Conservation (phyloP, 2,113 vertebrate species). For the Corvus hawaiiensis region DNA sequence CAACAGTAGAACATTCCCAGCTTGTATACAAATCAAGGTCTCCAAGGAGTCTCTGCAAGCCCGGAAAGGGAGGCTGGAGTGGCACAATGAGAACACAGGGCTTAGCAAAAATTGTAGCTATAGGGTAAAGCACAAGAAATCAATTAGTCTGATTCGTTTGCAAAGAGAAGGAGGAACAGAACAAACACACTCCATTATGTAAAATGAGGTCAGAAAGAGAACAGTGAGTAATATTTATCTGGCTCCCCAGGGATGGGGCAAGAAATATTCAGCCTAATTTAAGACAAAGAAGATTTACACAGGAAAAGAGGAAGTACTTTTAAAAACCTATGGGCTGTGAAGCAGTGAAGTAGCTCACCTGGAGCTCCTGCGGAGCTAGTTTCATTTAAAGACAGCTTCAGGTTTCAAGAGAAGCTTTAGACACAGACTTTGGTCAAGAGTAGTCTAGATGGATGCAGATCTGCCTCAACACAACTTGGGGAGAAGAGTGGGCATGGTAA, state of each 20-base stretch:
- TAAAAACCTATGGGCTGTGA: not conserved
- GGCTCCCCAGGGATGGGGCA: not conserved
- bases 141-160: conserved; percentile 23
- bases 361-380: not conserved
- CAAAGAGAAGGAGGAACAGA: conserved; percentile 11
- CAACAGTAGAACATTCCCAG: not conserved
- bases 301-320: not conserved
- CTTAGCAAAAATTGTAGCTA: not conserved
- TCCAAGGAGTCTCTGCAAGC: not conserved
- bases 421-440: not conserved
- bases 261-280: conserved; percentile 27
- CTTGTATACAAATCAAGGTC: not conserved
- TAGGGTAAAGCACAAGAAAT: conserved; percentile 1
- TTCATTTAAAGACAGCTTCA: not conserved
- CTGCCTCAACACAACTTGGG: not conserved
- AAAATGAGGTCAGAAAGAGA: conserved; percentile 52
- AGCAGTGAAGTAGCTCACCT: not conserved
- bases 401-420: not conserved
- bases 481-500: not conserved
- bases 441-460: not conserved
- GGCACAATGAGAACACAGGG: not conserved
- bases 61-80: not conserved
- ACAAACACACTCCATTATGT: conserved; percentile 28
- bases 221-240: conserved; percentile 44
- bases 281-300: conserved; percentile 23